Conservation (phyloP, 2,797 vertebrate species). For the Danio albolineatus region DNA sequence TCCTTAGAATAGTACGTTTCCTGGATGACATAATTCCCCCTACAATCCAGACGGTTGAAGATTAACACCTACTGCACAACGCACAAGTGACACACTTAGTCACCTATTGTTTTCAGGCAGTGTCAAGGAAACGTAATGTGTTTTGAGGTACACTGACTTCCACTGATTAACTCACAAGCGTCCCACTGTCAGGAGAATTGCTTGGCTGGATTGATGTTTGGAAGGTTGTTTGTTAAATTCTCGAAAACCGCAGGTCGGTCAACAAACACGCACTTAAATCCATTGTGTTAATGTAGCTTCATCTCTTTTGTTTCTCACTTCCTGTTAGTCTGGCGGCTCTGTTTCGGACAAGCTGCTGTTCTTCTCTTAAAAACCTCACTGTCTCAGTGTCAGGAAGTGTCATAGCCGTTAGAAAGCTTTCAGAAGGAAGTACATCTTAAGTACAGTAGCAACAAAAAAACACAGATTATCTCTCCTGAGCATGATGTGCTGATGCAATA, state of each 20-base stretch:
- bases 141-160: conserved; percentile 3
- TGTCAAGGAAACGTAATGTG: conserved; percentile 18
- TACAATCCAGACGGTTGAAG: conserved; percentile 1
- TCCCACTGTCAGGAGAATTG: background rate
- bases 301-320: conserved; percentile 50
- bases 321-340: conserved; percentile 46
- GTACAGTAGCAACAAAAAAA: conserved; percentile 39
- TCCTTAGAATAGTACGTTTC: conserved; percentile 16
- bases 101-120: conserved; percentile 22
- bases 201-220: conserved; percentile 8
- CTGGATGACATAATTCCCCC: conserved; percentile 14
- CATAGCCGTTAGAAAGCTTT: conserved; percentile 51
- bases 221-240: conserved; percentile 4
- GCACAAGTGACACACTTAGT: background rate
- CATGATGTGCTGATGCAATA: background rate
- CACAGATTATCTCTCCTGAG: background rate
- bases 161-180: conserved; percentile 9
- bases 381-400: conserved; percentile 58
- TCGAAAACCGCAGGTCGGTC: background rate
- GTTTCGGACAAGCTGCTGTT: conserved; percentile 34
- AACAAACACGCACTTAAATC: conserved; percentile 21
- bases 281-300: conserved; percentile 13
- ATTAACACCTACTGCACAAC: conserved; percentile 11
- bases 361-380: conserved; percentile 46
- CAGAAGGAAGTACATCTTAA: conserved; percentile 42